Percentiles rank a stretch among this genome's conserved stretches.
Conservation (phyloP, 2,888 invertebrate genomes). For the Dromius quadrimaculatus region DNA sequence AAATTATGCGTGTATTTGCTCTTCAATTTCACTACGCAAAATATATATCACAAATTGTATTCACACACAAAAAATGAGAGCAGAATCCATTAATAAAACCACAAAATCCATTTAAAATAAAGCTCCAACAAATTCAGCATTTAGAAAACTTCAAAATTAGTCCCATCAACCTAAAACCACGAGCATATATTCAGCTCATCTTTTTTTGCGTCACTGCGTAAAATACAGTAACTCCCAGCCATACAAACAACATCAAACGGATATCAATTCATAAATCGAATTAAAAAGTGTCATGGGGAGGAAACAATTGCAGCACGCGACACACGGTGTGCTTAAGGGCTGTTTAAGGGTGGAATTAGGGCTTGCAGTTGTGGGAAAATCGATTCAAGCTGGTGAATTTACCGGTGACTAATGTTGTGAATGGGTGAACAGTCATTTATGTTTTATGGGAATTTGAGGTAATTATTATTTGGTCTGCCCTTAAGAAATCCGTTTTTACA, state of each 20-base stretch:
- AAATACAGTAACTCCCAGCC: conserved; percentile 2
- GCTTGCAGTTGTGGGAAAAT: conserved; percentile 39
- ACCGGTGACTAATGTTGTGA: conserved; percentile 7
- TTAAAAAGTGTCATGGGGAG: not conserved
- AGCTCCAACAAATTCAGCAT: too few species aligned
- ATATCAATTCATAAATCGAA: conserved; percentile 30
- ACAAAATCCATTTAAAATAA: too few species aligned
- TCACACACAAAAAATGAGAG: too few species aligned
- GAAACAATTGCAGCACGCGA: conserved; percentile 11
- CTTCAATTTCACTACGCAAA: too few species aligned
- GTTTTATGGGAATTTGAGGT: too few species aligned
- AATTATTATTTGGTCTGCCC: too few species aligned
- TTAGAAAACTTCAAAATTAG: conserved; percentile 6
- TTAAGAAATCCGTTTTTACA: too few species aligned
- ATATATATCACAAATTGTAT: too few species aligned
- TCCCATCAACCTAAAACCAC: not conserved
- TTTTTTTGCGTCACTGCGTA: conserved; percentile 12
- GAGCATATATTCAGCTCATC: not conserved
- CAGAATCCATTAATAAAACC: too few species aligned
- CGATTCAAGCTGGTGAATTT: conserved; percentile 13
- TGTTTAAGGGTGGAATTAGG: conserved; percentile 33
- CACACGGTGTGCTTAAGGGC: not conserved
- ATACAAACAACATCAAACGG: conserved; percentile 25
- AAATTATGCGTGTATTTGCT: too few species aligned
- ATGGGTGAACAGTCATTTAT: too few species aligned